Evolutionary conservation across 2,113 vertebrate species (phyloP), one percentile per base, ranked within the genome.

Genomic region (Barbus barbus): DNA sequence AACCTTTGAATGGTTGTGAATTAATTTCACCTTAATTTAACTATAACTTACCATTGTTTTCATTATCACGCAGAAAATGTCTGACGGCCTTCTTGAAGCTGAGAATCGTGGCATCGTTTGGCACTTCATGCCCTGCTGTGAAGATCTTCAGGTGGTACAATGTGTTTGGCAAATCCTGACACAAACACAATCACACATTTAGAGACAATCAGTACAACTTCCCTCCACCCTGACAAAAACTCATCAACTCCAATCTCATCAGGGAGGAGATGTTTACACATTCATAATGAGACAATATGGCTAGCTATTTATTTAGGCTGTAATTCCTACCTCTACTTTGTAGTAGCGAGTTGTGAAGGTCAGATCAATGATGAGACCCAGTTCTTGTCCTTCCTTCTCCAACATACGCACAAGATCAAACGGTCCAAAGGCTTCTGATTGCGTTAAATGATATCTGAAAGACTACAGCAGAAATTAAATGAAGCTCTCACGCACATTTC

Each of bases 281-380:
- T 33, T 75, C 16, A 48, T 46, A 12, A 46, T 12, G 3, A 46
- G 13, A 46, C n/a, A 38, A 63, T 3, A 26, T 24, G 20, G 26
- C 53, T 5, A 71, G 9, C 36, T 41, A 13, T 46, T 38, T n/a
- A 14, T 84, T 24, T 8, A 46, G 46, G 4, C 58, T 24, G 11
- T 22, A 36, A 28, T 85, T 31, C 84, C 78, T 71, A 97, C 97
- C 95, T 95, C 86, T 0, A 92, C 90, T 0, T 87, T 83, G 63
- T 98, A 98, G 93, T 98, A 98, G 22, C 96, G 95, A 0, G 88
- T 91, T 18, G 97, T 98, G 86, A 91, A 95, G 0, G 97, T 98
- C 33, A 98, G 93, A 89, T 99, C 97, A 0, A 99, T 94, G 83
- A 98, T 94, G 84, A 98, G 73, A 9, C 96, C 97, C 22, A 97